Percentiles rank a stretch among this genome's conserved stretches.
These are phyloP conservation scores for Tachysurus vachellii DNA, from an alignment of 2,113 vertebrate genomes.

Conservation along the genomic window DNA sequence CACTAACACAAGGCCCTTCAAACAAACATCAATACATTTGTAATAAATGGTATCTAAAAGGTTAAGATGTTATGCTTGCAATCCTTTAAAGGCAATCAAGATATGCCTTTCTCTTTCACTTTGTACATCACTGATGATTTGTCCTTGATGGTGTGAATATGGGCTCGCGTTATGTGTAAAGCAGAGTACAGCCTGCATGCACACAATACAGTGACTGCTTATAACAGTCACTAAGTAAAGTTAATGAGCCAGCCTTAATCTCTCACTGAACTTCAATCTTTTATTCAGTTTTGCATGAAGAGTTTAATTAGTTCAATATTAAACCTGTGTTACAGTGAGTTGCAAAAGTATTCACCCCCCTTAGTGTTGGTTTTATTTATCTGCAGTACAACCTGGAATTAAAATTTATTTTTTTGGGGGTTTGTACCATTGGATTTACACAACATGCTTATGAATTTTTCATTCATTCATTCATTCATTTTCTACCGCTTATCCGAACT, in stretches of 20 bases:
- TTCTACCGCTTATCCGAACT: no score
- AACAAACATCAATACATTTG: background rate
- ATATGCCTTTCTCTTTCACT: background rate
- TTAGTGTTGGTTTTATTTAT: no score
- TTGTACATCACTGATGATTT: constrained; percentile 12
- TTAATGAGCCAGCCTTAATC: constrained; percentile 37
- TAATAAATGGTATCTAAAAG: background rate
- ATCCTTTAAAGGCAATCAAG: constrained; percentile 1
- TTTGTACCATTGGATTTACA: no score
- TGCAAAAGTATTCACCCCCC: no score
- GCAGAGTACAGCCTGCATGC: background rate
- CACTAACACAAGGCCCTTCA: background rate
- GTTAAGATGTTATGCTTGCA: background rate
- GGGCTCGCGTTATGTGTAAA: background rate
- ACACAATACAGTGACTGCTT: background rate
- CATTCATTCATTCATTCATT: no score
- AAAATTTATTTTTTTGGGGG: no score
- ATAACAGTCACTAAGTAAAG: background rate
- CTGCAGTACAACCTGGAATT: no score
- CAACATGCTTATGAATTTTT: no score
- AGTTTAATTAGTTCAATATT: background rate
- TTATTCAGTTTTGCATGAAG: background rate
- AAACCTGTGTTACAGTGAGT: background rate
- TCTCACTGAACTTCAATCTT: constrained; percentile 20
- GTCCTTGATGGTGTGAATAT: background rate